Evolutionary conservation across 2,797 vertebrate species (phyloP).

Genomic region (Poeciliopsis infans): DNA sequence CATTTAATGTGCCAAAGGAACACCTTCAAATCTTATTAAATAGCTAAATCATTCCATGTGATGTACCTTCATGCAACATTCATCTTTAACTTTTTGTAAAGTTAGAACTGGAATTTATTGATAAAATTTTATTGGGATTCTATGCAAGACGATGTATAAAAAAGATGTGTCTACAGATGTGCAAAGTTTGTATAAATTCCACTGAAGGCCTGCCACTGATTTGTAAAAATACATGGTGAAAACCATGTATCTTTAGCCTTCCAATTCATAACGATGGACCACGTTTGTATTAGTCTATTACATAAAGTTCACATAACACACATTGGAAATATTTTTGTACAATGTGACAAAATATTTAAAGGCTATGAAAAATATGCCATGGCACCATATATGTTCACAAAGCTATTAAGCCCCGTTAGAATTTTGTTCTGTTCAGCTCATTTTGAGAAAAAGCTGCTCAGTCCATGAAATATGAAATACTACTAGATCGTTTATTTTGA

Average conservation of each 20-base stretch:
- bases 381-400: background rate
- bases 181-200: background rate
- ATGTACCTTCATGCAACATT: background rate
- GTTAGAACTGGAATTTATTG: background rate
- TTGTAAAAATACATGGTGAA: background rate
- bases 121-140: background rate
- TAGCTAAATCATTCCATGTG: conserved; percentile 17
- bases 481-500: background rate
- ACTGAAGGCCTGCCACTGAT: background rate
- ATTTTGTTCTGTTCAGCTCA: background rate
- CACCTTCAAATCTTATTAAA: conserved; percentile 28
- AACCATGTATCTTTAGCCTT: background rate
- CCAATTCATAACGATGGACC: background rate
- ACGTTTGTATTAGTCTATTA: background rate
- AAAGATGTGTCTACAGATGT: background rate
- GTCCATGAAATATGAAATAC: background rate
- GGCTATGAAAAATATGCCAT: background rate
- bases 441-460: background rate
- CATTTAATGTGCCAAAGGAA: conserved; percentile 21
- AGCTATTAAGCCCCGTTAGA: background rate
- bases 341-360: background rate
- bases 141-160: background rate
- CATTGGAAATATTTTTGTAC: background rate
- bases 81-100: background rate
- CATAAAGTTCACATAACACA: background rate